These are phyloP conservation scores for Eretmochelys imbricata DNA, from an alignment of 2,113 vertebrate genomes.

Conservation along the genomic window DNA sequence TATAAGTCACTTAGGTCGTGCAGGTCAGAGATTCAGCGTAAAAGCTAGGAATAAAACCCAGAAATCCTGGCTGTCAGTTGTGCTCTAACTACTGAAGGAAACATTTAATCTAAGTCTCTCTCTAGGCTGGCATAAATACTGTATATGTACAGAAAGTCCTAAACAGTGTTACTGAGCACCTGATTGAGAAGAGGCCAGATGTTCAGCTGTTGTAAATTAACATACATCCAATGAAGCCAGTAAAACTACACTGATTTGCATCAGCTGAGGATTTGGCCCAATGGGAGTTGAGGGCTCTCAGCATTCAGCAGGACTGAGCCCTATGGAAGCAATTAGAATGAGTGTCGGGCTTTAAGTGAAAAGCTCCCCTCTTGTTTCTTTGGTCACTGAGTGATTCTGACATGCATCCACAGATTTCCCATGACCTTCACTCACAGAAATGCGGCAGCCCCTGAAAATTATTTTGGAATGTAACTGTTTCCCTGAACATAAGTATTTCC, in stretches of 20 bases:
- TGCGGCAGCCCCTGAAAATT: not conserved
- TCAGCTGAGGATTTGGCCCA: not conserved
- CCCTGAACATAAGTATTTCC: not conserved
- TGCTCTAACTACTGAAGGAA: not conserved
- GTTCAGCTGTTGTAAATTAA: not conserved
- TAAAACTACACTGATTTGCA: not conserved
- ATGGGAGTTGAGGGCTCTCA: not conserved
- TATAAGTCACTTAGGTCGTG: not conserved
- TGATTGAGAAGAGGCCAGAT: not conserved
- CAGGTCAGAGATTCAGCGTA: not conserved
- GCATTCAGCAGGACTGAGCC: not conserved
- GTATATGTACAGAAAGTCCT: not conserved
- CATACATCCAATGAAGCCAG: not conserved
- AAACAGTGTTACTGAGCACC: not conserved
- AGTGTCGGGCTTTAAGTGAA: not conserved
- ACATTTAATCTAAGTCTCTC: not conserved
- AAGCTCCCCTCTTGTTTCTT: not conserved
- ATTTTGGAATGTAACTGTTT: not conserved
- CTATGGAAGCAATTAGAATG: not conserved
- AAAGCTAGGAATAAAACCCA: not conserved
- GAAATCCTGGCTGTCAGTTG: not conserved
- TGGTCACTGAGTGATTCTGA: not conserved
- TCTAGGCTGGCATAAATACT: not conserved
- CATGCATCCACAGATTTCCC: rapidly evolving
- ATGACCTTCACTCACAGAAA: not conserved